Evolutionary conservation across 1,140 invertebrate species (phyloP).

Genomic region (Lordiphosa collinella): DNA sequence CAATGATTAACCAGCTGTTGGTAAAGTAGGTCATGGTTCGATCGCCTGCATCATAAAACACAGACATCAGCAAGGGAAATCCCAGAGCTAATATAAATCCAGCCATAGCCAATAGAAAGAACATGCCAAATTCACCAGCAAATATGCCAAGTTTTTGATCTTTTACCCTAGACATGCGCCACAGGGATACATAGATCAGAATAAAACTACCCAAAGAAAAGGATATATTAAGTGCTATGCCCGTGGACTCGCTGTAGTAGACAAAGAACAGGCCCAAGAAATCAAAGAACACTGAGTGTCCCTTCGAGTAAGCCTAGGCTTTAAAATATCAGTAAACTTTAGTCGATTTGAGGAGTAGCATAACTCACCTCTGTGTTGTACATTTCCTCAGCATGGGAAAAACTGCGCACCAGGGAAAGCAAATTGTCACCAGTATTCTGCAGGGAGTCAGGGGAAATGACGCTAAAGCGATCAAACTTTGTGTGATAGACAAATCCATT

Average conservation of each 20-base stretch:
- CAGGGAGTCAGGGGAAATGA: slow-evolving; percentile 88
- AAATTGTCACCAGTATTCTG: slow-evolving; percentile 91
- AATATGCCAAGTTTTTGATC: slow-evolving; percentile 18
- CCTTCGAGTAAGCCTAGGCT: slow-evolving; percentile 60
- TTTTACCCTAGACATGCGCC: slow-evolving; percentile 43
- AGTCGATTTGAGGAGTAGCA: too few species aligned
- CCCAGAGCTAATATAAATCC: slow-evolving; percentile 84
- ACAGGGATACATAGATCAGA: slow-evolving; percentile 79
- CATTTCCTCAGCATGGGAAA: slow-evolving; percentile 83
- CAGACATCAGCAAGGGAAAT: slow-evolving; percentile 80
- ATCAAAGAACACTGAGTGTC: slow-evolving; percentile 89
- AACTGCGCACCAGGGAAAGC: slow-evolving; percentile 84
- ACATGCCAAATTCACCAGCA: slow-evolving; percentile 18
- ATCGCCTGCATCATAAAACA: slow-evolving; percentile 62
- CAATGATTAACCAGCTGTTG: slow-evolving; percentile 83
- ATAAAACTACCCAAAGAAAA: slow-evolving; percentile 79
- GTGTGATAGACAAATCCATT: slow-evolving; percentile 97
- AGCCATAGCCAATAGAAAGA: slow-evolving; percentile 70
- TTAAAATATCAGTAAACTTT: too few species aligned
- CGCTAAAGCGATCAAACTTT: slow-evolving; percentile 87
- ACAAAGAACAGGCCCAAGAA: slow-evolving; percentile 87
- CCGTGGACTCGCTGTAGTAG: slow-evolving; percentile 82
- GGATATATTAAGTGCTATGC: slow-evolving; percentile 81
- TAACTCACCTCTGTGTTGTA: slow-evolving; percentile 72
- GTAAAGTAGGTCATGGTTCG: slow-evolving; percentile 86